These are phyloP conservation scores for Notothenia coriiceps DNA, from an alignment of 2,113 vertebrate genomes.

Conservation along the genomic window DNA sequence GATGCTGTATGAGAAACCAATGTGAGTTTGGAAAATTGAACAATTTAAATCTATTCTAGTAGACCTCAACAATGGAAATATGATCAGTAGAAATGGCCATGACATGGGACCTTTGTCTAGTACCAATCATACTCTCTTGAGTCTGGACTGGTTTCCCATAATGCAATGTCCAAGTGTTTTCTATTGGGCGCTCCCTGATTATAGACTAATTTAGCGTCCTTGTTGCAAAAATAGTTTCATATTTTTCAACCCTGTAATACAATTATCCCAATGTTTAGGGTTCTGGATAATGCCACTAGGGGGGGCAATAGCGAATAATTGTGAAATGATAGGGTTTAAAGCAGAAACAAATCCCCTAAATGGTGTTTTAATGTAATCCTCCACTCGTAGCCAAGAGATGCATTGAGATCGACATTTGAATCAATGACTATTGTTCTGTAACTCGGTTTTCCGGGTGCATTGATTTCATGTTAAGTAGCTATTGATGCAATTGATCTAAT, in stretches of 20 bases:
- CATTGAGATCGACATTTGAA: constrained; percentile 13
- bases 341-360: background rate
- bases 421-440: background rate
- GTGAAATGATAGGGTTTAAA: background rate
- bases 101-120: background rate
- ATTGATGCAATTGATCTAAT: constrained; percentile 26
- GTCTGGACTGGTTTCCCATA: background rate
- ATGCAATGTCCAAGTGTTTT: background rate
- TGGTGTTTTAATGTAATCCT: background rate
- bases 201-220: background rate
- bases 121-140: background rate
- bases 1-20: no score
- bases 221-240: no score
- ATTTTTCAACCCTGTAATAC: no score
- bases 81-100: no score
- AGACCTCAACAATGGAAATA: no score
- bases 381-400: background rate
- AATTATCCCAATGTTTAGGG: background rate
- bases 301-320: background rate
- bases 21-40: no score
- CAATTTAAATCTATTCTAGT: no score
- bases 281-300: background rate
- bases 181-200: background rate
- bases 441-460: background rate
- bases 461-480: constrained; percentile 10